Conservation (phyloP, 2,113 vertebrate genomes). For the Electrona antarctica region DNA sequence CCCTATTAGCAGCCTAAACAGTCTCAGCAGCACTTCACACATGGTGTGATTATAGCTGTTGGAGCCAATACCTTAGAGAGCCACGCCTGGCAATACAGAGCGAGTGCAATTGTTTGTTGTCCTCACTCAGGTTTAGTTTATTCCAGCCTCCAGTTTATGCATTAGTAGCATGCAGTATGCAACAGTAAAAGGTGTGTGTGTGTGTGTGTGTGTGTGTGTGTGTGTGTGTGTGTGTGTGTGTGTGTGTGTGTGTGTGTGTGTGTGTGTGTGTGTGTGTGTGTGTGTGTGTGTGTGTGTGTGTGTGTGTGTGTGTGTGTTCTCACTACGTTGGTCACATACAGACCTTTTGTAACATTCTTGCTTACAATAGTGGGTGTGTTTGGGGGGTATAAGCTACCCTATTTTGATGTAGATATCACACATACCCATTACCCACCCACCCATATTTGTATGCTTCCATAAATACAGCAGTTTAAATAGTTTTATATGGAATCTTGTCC, state of each 20-base stretch:
- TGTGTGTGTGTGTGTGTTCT: too few species aligned
- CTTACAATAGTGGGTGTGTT: background rate
- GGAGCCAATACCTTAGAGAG: background rate
- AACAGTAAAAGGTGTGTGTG: background rate
- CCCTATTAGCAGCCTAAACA: constrained; percentile 6
- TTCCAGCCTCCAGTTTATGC: constrained; percentile 35
- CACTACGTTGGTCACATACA: constrained; percentile 1
- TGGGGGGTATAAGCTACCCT: background rate
- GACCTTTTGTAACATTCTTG: background rate
- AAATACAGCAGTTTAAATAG: background rate
- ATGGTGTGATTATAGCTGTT: constrained; percentile 9
- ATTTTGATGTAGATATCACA: constrained; percentile 8
- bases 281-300: background rate
- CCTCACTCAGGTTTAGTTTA: constrained; percentile 39
- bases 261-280: background rate
- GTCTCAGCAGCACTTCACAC: background rate
- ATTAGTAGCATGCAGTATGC: constrained; percentile 14
- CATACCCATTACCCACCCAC: background rate
- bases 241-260: constrained; percentile 7
- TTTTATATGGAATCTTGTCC: background rate
- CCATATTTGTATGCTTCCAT: background rate
- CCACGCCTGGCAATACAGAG: constrained; percentile 16
- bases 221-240: constrained; percentile 2
- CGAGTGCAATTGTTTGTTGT: constrained; percentile 36
- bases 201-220: background rate